phyloP scores from a whole-genome alignment of 1,140 invertebrate genomes.

The Ooceraea biroi region DNA sequence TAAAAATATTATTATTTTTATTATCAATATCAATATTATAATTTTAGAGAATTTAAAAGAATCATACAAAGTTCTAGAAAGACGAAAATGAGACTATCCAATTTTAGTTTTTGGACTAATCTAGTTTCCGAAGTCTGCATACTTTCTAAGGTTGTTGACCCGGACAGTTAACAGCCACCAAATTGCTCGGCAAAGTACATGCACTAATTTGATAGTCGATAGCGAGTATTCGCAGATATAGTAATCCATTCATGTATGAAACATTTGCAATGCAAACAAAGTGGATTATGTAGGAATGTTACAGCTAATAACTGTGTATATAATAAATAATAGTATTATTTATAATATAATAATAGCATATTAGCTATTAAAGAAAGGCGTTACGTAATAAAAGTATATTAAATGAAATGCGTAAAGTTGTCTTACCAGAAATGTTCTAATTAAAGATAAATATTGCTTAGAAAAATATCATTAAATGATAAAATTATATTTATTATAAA shows the following conservation, averaged over 20 bases:
- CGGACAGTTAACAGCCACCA: constrained; percentile 30
- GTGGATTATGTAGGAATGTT: neutral
- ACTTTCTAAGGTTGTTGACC: constrained; percentile 43
- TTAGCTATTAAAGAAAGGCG: no score
- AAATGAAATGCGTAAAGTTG: neutral
- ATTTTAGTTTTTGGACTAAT: neutral
- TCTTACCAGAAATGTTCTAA: no score
- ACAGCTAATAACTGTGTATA: no score
- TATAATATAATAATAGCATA: no score
- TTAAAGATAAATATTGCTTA: no score
- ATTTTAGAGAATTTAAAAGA: neutral
- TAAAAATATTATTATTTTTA: neutral
- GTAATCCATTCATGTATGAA: constrained; percentile 37
- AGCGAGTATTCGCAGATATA: neutral
- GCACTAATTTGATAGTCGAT: constrained; percentile 13
- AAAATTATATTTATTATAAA: no score
- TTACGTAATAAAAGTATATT: neutral
- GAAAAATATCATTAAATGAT: neutral
- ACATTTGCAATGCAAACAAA: constrained; percentile 19
- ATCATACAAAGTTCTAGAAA: neutral
- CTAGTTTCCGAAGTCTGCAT: constrained; percentile 2
- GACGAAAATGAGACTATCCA: constrained; percentile 3
- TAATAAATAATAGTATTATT: no score
- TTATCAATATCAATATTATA: neutral
- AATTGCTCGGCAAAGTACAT: constrained; percentile 39